phyloP scores from a whole-genome alignment of 2,113 vertebrate genomes.

The Vulpes ferrilata region DNA sequence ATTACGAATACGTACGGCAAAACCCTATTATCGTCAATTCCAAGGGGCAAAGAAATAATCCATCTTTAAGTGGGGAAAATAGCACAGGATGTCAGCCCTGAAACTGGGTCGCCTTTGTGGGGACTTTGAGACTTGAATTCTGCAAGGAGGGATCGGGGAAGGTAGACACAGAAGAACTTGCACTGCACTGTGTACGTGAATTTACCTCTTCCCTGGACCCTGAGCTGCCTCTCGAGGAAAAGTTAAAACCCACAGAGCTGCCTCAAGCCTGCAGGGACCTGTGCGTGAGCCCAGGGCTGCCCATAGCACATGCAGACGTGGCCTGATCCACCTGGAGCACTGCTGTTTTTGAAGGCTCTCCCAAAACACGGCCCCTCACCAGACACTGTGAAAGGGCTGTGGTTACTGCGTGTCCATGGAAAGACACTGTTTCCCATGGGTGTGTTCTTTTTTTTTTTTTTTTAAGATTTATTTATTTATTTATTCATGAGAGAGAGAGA shows the following conservation, averaged over 20 bases:
- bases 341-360: fast-evolving
- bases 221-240: fast-evolving
- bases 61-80: conserved; percentile 51
- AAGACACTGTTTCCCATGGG: not conserved
- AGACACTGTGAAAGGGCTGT: fast-evolving
- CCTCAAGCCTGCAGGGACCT: not conserved
- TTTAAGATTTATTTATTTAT: no score
- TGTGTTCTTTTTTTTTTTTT: no score
- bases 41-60: conserved; percentile 69
- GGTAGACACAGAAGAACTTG: not conserved
- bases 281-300: fast-evolving
- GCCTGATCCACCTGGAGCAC: fast-evolving
- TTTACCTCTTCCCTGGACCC: fast-evolving
- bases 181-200: fast-evolving
- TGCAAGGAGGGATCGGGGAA: not conserved
- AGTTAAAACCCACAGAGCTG: fast-evolving
- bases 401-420: not conserved
- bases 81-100: conserved; percentile 68
- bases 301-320: fast-evolving
- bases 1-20: not conserved
- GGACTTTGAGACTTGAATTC: conserved; percentile 69
- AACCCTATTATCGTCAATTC: conserved; percentile 62
- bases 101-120: conserved; percentile 73
- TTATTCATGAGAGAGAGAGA: no score
- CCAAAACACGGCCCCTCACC: fast-evolving